Evolutionary conservation across 1,140 invertebrate genomes (phyloP), one percentile per base, ranked within the genome.

Genomic region (Bombus soroeensis): DNA sequence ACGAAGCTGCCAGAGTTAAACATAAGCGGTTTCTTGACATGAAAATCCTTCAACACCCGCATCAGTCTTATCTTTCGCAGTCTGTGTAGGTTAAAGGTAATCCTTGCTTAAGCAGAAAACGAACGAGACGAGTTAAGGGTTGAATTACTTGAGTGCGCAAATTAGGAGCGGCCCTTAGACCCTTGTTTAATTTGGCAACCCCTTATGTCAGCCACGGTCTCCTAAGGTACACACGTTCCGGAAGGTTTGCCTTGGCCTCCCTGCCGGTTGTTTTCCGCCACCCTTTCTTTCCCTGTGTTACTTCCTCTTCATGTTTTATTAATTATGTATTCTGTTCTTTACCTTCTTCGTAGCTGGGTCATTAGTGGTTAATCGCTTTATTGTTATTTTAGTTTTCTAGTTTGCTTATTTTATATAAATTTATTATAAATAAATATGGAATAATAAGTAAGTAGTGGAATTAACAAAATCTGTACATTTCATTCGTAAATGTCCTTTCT

Each of bases 121-220:
- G 43, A 71, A 64, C 47, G 59, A 74, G 66, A 62, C 79, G 41
- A 39, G 72, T 62, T 81, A 57, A 81, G 81, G 62, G 74, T 75
- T 80, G 86, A 85, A 86, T 87, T 88, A 87, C 84, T 81, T 66
- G 73, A 83, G 84, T 68, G 85, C 79, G 83, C 87, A 90, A 91
- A 91, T 90, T 91, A 91, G 87, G 77, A 68, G 72, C 73, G 39
- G 71, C 77, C 85, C 85, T 90, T 86, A 81, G 90, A 81, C 78
- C 70, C 76, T 87, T 91, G 90, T 90, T 91, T 90, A 91, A 91
- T 91, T 91, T 90, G 80, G 85, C 78, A 73, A 86, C 64, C 81
- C 85, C 89, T 86, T 87, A 64, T 86, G 87, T 91, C 87, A 87
- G 83, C 86, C 73, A 82, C 66, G 72, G 32, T 79, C 32, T 85